These are phyloP conservation scores for Lasius fuliginosus DNA, from an alignment of 2,888 invertebrate species.

Conservation along the genomic window DNA sequence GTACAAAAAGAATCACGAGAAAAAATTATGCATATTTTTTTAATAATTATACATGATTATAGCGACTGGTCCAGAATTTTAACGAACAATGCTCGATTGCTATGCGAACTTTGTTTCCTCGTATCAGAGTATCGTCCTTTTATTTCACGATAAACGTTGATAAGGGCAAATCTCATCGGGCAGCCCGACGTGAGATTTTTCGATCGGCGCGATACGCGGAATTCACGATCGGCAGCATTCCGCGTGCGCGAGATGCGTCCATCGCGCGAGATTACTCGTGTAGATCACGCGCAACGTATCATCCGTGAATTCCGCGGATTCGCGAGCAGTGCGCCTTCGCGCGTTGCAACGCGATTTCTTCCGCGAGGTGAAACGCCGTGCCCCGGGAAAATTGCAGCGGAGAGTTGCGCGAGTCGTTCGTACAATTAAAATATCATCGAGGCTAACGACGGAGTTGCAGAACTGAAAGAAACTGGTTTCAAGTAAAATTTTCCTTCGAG, in stretches of 20 bases:
- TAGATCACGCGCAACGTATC: constrained; percentile 5
- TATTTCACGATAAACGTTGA: neutral
- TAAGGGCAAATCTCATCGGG: neutral
- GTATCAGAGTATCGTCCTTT: neutral
- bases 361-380: constrained; percentile 5
- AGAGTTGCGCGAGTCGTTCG: neutral
- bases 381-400: constrained; percentile 8
- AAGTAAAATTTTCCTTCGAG: neutral
- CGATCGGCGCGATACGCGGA: neutral
- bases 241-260: constrained; percentile 19
- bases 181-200: neutral
- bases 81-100: neutral
- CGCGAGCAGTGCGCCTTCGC: neutral
- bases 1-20: neutral
- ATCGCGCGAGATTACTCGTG: constrained; percentile 20
- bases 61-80: neutral
- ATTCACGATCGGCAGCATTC: constrained; percentile 19
- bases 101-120: neutral
- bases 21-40: neutral
- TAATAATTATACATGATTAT: neutral
- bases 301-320: constrained; percentile 30
- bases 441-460: constrained; percentile 19
- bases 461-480: constrained; percentile 26
- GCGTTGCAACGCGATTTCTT: constrained; percentile 28
- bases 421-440: constrained; percentile 40